Conservation (phyloP, 1,140 invertebrate species). For the Caenorhabditis briggsae region DNA sequence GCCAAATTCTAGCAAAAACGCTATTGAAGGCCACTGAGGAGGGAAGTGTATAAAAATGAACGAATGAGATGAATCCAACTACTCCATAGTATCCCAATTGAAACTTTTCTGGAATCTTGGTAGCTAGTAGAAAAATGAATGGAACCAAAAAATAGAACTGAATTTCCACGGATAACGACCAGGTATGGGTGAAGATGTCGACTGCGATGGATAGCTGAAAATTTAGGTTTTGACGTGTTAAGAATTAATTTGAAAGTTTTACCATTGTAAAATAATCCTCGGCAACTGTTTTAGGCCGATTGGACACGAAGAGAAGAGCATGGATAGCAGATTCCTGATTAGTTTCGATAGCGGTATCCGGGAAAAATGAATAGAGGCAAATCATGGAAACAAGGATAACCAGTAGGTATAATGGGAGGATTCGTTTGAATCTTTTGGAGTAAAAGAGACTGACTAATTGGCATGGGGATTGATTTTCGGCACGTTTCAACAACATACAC, state of each 20-base stretch:
- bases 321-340: conserved; percentile 8
- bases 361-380: conserved; percentile 30
- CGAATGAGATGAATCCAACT: background rate
- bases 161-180: conserved; percentile 35
- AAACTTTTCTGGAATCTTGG: background rate
- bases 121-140: conserved; percentile 5
- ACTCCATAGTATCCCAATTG: background rate
- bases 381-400: conserved; percentile 27
- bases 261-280: conserved; percentile 22
- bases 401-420: conserved; percentile 22
- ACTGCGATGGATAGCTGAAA: conserved; percentile 34
- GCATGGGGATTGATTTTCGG: conserved; percentile 5
- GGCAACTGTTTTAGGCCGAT: background rate
- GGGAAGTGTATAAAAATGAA: background rate
- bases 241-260: background rate
- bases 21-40: background rate
- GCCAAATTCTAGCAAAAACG: conserved; percentile 23
- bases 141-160: conserved; percentile 38
- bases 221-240: background rate
- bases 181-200: conserved; percentile 22
- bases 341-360: background rate
- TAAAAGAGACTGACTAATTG: background rate
- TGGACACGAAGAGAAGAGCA: conserved; percentile 33
- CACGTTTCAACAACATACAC: conserved; percentile 27
- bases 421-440: conserved; percentile 26